phyloP scores from a whole-genome alignment of 2,797 vertebrate species.

The Sebastolobus altivelis region DNA sequence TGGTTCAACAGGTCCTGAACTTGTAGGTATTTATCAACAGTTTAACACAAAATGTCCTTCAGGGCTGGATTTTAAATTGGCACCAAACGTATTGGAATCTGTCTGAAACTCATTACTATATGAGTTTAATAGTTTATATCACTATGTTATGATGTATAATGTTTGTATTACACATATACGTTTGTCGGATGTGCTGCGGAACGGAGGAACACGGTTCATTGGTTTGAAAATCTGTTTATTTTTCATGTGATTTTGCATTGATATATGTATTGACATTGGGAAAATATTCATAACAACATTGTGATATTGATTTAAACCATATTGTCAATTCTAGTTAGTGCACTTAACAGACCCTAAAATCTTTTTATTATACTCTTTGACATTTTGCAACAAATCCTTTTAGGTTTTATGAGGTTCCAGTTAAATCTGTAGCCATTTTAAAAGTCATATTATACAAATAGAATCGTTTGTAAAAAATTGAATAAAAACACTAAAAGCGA shows the following conservation, averaged over 20 bases:
- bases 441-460: neutral
- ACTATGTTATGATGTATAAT: neutral
- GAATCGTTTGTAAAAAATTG: neutral
- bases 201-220: neutral
- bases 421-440: neutral
- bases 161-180: constrained; percentile 2
- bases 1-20: constrained; percentile 24
- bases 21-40: constrained; percentile 30
- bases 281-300: neutral
- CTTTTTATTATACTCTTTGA: neutral
- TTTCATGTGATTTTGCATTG: neutral
- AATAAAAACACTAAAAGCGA: neutral
- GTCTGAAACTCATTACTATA: constrained; percentile 33
- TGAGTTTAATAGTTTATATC: constrained; percentile 28
- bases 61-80: constrained; percentile 27
- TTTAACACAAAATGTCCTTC: constrained; percentile 18
- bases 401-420: neutral
- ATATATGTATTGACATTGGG: neutral
- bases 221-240: neutral
- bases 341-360: neutral
- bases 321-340: neutral
- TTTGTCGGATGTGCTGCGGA: constrained; percentile 7
- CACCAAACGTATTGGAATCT: neutral
- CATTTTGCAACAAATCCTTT: neutral
- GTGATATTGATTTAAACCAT: neutral